Conservation (phyloP, 2,797 vertebrate species). For the Halcyon badia region DNA sequence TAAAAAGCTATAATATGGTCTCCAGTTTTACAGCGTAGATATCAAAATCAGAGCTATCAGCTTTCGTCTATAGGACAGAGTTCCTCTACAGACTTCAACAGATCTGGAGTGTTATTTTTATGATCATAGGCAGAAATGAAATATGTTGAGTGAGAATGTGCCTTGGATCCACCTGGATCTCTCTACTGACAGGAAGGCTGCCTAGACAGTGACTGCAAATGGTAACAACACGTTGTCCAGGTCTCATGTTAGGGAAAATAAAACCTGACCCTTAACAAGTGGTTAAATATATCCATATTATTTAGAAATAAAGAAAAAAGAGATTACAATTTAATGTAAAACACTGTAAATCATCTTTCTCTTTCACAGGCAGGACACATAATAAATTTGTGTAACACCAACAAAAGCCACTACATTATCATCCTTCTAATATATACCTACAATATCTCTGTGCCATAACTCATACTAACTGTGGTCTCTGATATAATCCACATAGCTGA, state of each 20-base stretch:
- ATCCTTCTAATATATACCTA: neutral
- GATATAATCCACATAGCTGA: neutral
- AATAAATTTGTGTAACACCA: neutral
- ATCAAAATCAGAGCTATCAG: neutral
- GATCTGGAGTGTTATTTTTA: neutral
- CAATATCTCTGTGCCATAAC: neutral
- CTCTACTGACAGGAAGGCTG: neutral
- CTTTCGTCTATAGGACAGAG: neutral
- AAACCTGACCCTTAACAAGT: neutral
- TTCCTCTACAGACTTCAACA: neutral
- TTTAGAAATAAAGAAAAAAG: neutral
- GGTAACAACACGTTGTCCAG: neutral
- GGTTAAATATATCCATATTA: neutral
- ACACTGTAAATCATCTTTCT: neutral
- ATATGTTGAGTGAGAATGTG: neutral
- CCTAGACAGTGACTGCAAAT: neutral
- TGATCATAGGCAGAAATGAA: neutral
- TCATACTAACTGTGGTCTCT: neutral
- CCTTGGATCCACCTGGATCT: fast-evolving
- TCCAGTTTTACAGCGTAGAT: neutral
- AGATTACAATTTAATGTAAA: neutral
- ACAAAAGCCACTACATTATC: neutral
- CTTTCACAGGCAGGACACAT: neutral
- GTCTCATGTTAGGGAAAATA: neutral
- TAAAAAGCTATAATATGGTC: neutral